Evolutionary conservation across 2,797 vertebrate genomes (phyloP), one percentile per base, ranked within the genome.

Genomic region (Hozukius guyotensis): DNA sequence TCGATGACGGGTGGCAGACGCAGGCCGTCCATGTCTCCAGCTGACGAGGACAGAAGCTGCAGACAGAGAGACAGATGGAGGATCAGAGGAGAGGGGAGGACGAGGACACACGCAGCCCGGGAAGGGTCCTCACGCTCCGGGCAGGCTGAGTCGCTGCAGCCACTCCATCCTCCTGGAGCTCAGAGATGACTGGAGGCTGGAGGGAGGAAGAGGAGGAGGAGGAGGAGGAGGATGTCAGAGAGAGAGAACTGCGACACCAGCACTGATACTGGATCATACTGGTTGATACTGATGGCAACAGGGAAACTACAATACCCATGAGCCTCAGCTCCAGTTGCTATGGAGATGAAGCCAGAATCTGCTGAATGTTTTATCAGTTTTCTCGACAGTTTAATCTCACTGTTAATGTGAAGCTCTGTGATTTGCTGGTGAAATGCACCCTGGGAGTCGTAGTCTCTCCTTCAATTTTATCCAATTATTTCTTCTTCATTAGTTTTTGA

Each of bases 1-100:
- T 96, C 95, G 13, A 96, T 96, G 82, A 96, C 87, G 7, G 96
- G 96, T 1, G 96, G 95, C 75, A 96, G 92, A 32, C 94, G 95
- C 78, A 95, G 79, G 81, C 94, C 94, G 24, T 96, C 95, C 95
- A 96, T 96, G 90, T 81, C 89, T 2, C 64, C 32, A 20, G 67
- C 55, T 22, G 79, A 69, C 68, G 32, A 72, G 38, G 29, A 31
- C 60, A 72, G 76, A 64, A 14, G 29, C 75, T 60, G 84, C 88
- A 82, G 80, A 84, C 77, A 36, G 32, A 13, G 2, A 18, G 16
- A 24, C 10, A 22, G 31, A 46, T 20, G 57, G 75, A 61, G 72
- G 14, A 78, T 20, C 20, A 46, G 55, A 66, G 55, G 61, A 12
- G 63, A 4, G 42, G 27, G 14, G 18, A 38, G 42, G 66, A 42